Evolutionary conservation across 2,113 vertebrate species (phyloP), one percentile per base, ranked within the genome.

Genomic region (Helogale parvula): DNA sequence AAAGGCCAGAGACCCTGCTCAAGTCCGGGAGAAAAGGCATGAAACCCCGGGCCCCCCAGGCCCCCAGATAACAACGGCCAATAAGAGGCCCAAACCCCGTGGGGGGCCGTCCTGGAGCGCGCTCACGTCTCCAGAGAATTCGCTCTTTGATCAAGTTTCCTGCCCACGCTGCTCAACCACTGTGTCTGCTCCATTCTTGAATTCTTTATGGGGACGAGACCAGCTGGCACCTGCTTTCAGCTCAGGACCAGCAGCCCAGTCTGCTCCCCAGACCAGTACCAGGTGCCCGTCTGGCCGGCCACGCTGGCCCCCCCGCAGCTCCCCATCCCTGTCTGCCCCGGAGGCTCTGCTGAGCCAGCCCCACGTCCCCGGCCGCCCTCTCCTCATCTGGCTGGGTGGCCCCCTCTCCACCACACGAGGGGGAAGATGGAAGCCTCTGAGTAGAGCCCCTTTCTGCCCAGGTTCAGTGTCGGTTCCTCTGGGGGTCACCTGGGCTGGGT

Each of bases 341-440:
- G 16, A 50, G 31, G 45, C 41, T 23, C 31, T 66, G 19, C 41
- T 23, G 29, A 50, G 3, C 29, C 60, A 50, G 60, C 3, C 27
- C 17, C 0, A 2, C 13, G 15, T 45, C 31, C 29, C 41, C 15
- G 0, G 29, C 41, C 7, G 0, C 76, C 76, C 8, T n/a, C 63
- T 1, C 33, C 8, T 7, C 15, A 7, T 8, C 66, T 68, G 13
- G 14, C 21, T 16, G 31, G 35, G 41, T n/a, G 17, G 19, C 9
- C 41, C 50, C 31, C 21, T n/a, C 29, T 50, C 41, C 63, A n/a
- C 15, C 17, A 47, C 2, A 47, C 63, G 9, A 41, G 38, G 19
- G 23, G 2, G 57, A 41, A 41, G 31, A 71, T 9, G 7, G 79
- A 72, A 31, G 27, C n/a, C 12, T 16, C 57, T 81, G 63, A 33